phyloP scores from a whole-genome alignment of 2,113 vertebrate species.

The Amphiprion percula region DNA sequence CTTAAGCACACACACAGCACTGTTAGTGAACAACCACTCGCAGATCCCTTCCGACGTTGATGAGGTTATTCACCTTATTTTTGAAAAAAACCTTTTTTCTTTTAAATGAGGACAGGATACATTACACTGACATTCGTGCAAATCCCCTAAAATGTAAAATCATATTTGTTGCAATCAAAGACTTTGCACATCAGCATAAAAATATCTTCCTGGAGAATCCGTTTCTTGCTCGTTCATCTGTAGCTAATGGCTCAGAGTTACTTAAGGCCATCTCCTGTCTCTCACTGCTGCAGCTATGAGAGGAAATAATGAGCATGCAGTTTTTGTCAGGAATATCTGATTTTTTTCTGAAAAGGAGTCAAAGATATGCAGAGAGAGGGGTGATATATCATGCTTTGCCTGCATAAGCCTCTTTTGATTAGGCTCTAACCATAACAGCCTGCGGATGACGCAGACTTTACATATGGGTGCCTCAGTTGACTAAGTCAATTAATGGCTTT shows the following conservation, averaged over 20 bases:
- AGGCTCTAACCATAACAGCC: constrained; percentile 74
- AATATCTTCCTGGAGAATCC: constrained; percentile 30
- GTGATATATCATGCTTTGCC: constrained; percentile 67
- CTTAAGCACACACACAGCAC: constrained; percentile 10
- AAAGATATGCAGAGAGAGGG: constrained; percentile 49
- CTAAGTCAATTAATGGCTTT: constrained; percentile 72
- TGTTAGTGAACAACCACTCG: constrained; percentile 10
- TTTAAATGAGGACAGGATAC: constrained; percentile 6
- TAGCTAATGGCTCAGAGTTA: constrained; percentile 56
- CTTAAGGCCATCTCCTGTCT: constrained; percentile 58
- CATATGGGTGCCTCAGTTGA: constrained; percentile 58
- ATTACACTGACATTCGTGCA: constrained; percentile 6
- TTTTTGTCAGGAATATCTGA: constrained; percentile 47
- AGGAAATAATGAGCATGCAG: constrained; percentile 63
- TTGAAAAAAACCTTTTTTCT: neutral
- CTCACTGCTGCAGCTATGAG: constrained; percentile 22
- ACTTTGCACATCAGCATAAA: constrained; percentile 44
- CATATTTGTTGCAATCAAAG: constrained; percentile 35
- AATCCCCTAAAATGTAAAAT: constrained; percentile 33
- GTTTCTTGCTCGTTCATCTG: constrained; percentile 46
- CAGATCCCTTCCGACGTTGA: neutral
- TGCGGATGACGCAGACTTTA: constrained; percentile 60
- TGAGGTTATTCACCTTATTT: constrained; percentile 2
- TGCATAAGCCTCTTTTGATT: constrained; percentile 64
- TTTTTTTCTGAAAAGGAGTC: constrained; percentile 35